These are phyloP conservation scores for Cyrtorhinus lividipennis DNA, from an alignment of 1,140 invertebrate species.

Conservation along the genomic window DNA sequence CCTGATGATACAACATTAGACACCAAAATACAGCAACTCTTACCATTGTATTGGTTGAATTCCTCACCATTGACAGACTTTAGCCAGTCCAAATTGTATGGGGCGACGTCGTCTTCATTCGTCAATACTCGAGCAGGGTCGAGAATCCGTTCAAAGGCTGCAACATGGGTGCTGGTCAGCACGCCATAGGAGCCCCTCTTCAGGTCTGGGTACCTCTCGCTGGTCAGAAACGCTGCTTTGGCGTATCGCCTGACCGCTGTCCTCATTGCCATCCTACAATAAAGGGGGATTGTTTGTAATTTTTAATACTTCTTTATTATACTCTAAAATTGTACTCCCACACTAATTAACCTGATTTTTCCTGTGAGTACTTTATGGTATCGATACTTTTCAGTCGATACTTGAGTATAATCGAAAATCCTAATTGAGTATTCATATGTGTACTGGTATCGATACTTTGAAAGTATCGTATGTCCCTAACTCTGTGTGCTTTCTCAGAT, in stretches of 20 bases:
- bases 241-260: background rate
- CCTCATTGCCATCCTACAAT: background rate
- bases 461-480: no score
- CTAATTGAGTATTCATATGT: no score
- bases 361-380: no score
- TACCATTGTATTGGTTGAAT: background rate
- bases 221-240: slow-evolving; percentile 19
- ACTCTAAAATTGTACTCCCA: no score
- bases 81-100: slow-evolving; percentile 47
- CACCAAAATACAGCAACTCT: background rate
- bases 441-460: no score
- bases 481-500: no score
- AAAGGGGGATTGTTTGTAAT: no score
- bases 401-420: no score
- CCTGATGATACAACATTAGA: slow-evolving; percentile 30
- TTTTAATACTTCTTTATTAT: no score
- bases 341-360: no score
- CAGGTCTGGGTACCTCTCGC: slow-evolving; percentile 23
- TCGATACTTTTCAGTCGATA: no score
- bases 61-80: slow-evolving; percentile 37
- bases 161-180: slow-evolving; percentile 34
- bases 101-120: slow-evolving; percentile 33
- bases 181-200: slow-evolving; percentile 28
- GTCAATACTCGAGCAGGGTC: slow-evolving; percentile 33
- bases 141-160: slow-evolving; percentile 33